Evolutionary conservation across 2,797 vertebrate genomes (phyloP).

Genomic region (Myiothlypis chrysogaster): DNA sequence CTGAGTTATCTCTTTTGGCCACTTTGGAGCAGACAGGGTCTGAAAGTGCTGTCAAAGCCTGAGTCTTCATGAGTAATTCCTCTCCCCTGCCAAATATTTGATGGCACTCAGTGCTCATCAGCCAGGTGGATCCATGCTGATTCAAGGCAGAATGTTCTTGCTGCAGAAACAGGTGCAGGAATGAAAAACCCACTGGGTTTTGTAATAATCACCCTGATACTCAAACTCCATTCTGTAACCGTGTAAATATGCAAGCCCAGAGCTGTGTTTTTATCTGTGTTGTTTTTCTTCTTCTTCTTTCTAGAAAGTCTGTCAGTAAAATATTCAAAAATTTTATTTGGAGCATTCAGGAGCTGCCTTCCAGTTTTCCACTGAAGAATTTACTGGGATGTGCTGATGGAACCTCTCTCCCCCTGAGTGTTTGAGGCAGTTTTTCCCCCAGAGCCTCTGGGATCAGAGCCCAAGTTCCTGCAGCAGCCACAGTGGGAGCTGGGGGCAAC

Average conservation of each 20-base stretch:
- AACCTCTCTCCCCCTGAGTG: background rate
- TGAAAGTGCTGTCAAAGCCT: background rate
- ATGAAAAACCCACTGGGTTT: background rate
- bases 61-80: background rate
- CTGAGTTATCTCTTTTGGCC: background rate
- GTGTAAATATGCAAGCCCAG: background rate
- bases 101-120: background rate
- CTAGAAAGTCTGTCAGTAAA: background rate
- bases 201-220: background rate
- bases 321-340: background rate
- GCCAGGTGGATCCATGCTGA: slow-evolving; percentile 10
- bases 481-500: background rate
- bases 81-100: background rate
- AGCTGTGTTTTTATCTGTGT: background rate
- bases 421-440: background rate
- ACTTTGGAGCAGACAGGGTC: background rate
- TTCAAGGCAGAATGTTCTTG: background rate
- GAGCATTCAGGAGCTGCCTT: background rate
- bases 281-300: background rate
- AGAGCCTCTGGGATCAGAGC: background rate
- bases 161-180: slow-evolving; percentile 31
- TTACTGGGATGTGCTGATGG: background rate
- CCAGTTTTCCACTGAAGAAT: background rate
- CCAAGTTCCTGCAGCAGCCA: background rate
- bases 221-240: background rate